Evolutionary conservation across 2,797 vertebrate genomes (phyloP), one percentile per base, ranked within the genome.

Genomic region (Cetoscarus ocellatus): DNA sequence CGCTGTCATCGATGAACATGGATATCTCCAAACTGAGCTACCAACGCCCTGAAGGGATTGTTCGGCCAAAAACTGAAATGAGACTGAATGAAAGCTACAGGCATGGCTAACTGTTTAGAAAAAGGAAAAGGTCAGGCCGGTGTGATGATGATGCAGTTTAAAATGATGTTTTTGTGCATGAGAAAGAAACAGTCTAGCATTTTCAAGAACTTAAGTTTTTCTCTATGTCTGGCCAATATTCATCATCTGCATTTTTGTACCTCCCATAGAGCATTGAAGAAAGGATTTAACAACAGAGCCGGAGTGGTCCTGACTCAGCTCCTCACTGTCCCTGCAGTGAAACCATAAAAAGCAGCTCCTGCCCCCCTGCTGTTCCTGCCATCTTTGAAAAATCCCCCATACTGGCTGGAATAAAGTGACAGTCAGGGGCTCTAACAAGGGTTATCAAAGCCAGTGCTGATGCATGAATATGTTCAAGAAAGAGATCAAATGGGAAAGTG

Each of bases 391-490:
- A 73, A 75, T 67, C 50, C 35, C 48, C 57, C 19, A 27, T 61
- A 74, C 57, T 58, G 57, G 27, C 27, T 39, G 35, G 44, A 39
- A 60, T 43, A 69, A 64, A 76, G 60, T 61, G 53, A 71, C 60
- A 65, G 62, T 61, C 49, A 6, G 70, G 67, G 61, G 42, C 51
- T 64, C 67, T 68, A 34, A 35, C 18, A 40, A 12, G 15, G 61
- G 56, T 73, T 80, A 75, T 71, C 76, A 67, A 79, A 83, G 79
- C 63, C 62, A 67, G 11, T 60, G 67, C 75, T 81, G 64, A 83
- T 40, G 72, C 64, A 51, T 67, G 59, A 73, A 69, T 54, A 75
- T 27, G 58, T 79, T 55, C 62, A 61, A 70, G 43, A 50, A 55
- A 19, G 45, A 69, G 61, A 79, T 86, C 61, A 79, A 71, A 75